Evolutionary conservation across 2,888 invertebrate species (phyloP).

Genomic region (Monoplex corrugatus): DNA sequence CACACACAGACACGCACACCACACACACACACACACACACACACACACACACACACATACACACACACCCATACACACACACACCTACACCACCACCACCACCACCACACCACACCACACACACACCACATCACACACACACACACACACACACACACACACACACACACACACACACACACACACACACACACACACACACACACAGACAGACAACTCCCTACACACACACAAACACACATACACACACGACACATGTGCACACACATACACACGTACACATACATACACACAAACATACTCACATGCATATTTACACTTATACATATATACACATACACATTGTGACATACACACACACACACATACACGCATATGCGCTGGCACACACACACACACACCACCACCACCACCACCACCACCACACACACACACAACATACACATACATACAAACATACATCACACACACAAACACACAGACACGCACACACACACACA

Average conservation of each 20-base stretch:
- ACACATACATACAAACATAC: too few species aligned
- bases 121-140: neutral
- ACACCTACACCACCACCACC: neutral
- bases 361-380: too few species aligned
- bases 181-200: conserved; percentile 13
- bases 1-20: neutral
- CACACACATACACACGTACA: neutral
- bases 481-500: too few species aligned
- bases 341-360: too few species aligned
- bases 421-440: too few species aligned
- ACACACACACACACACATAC: neutral
- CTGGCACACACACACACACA: too few species aligned
- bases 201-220: neutral
- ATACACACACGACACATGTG: neutral
- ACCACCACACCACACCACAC: neutral
- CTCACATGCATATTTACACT: too few species aligned
- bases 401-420: too few species aligned
- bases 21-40: neutral
- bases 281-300: too few species aligned
- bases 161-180: neutral
- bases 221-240: neutral
- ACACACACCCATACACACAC: neutral
- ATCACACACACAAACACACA: too few species aligned
- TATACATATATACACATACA: too few species aligned
- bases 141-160: neutral